Evolutionary conservation across 1,140 invertebrate species (phyloP).

Genomic region (Scaptomyza hsui): DNA sequence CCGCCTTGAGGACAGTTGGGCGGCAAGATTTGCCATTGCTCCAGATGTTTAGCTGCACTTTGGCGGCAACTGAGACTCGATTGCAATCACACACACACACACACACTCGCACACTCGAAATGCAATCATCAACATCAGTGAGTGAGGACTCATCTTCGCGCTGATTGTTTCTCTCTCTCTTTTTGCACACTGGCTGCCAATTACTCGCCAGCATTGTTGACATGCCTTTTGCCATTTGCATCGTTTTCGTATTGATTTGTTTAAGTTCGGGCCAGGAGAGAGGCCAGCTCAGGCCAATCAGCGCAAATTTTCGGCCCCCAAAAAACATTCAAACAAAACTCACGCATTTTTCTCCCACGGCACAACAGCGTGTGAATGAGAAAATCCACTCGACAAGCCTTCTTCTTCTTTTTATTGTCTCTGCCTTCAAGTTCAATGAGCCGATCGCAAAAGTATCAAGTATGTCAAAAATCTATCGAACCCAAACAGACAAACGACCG

Average conservation of each 20-base stretch:
- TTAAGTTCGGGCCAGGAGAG: slow-evolving; percentile 47
- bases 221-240: slow-evolving; percentile 80
- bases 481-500: slow-evolving; percentile 5
- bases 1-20: slow-evolving; percentile 49
- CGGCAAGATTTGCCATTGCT: slow-evolving; percentile 50
- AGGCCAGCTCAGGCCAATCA: slow-evolving; percentile 18
- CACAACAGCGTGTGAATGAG: slow-evolving; percentile 68
- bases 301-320: slow-evolving; percentile 43
- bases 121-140: slow-evolving; percentile 80
- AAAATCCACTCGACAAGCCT: slow-evolving; percentile 21
- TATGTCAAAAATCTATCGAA: slow-evolving; percentile 78
- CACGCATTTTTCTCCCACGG: slow-evolving; percentile 78
- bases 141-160: slow-evolving; percentile 42
- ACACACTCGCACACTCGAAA: slow-evolving; percentile 31
- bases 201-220: slow-evolving; percentile 77
- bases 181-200: slow-evolving; percentile 66
- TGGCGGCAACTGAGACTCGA: slow-evolving; percentile 56
- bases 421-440: slow-evolving; percentile 51
- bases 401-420: too few relatives aligned
- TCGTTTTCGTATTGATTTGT: slow-evolving; percentile 83
- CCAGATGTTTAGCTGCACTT: slow-evolving; percentile 80
- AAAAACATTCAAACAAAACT: slow-evolving; percentile 33
- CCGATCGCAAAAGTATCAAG: slow-evolving; percentile 39
- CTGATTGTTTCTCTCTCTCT: slow-evolving; percentile 38
- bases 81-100: slow-evolving; percentile 59